phyloP scores from a whole-genome alignment of 2,113 vertebrate species.

The Vanacampus margaritifer region DNA sequence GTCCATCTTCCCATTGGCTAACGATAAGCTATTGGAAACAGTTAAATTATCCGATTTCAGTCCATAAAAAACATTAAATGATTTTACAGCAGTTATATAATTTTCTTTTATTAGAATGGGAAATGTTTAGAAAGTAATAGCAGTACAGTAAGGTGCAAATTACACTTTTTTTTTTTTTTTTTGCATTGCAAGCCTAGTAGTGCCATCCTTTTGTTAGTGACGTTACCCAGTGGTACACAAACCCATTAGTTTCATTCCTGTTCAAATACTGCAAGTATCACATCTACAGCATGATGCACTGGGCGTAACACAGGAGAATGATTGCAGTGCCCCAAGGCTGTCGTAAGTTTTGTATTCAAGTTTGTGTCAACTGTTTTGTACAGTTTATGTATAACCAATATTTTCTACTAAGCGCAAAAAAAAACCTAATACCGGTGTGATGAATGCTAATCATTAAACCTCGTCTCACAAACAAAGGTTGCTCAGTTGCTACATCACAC shows the following conservation, averaged over 20 bases:
- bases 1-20: not conserved
- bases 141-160: conserved; percentile 69
- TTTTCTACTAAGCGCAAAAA: not conserved
- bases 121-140: conserved; percentile 66
- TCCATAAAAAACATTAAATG: not conserved
- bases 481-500: not conserved
- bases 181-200: conserved; percentile 39
- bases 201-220: conserved; percentile 35
- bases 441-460: not conserved
- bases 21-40: too few relatives aligned
- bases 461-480: not conserved
- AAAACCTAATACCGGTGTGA: not conserved
- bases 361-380: conserved; percentile 23
- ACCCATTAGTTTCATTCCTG: conserved; percentile 26
- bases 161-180: conserved; percentile 26
- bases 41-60: not conserved
- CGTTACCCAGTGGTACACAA: conserved; percentile 9
- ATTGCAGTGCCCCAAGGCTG: conserved; percentile 20
- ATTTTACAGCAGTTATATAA: conserved; percentile 43
- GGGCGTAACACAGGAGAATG: conserved; percentile 32
- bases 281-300: conserved; percentile 39
- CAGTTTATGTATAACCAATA: not conserved
- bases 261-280: conserved; percentile 38
- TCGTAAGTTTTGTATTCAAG: conserved; percentile 24
- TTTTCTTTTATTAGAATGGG: conserved; percentile 71